Base-by-base conservation (phyloP, 2,113 vertebrate genomes). In the Ceuthmochares aereus region DNA sequence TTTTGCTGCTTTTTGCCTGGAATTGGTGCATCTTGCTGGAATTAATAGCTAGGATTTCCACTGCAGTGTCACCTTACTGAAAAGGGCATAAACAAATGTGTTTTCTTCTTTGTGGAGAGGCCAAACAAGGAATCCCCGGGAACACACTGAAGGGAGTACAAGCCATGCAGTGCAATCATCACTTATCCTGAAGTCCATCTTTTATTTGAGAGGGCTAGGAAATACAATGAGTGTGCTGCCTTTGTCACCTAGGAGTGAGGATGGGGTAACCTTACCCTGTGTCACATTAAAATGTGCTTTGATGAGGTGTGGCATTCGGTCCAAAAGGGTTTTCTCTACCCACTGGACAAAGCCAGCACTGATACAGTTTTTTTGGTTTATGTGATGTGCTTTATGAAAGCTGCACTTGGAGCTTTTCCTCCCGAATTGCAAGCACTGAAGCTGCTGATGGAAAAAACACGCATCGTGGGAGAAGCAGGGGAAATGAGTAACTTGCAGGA, bases 371-470 rank as follows among this genome's bases (percentile, higher is more conserved):
- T 43, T 64, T 60, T 68, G n/a, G 47, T 75, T 90, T 49, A 17
- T 1, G 0, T 69, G 52, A 45, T 18, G 60, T 43, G 36, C 18
- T 80, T 58, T 67, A 21, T 43, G 30, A 75, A 88, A 43, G 29
- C 52, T 0, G 0, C 2, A 0, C 27, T 25, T 45, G 12, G 47
- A 60, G 34, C n/a, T 56, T 84, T 75, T 70, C 56, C 45, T 72
- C 42, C 36, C 55, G 9, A 87, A 26, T 9, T 56, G 32, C 25
- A 34, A 29, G 11, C 13, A 2, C 14, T 19, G 40, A 45, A 75
- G 47, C 29, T 70, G 56, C 34, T 0, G 0, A 0, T 10, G 30
- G 49, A 36, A 20, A 56, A 37, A 58, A 15, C 0, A 0, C 18
- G 20, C 23, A 1, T 22, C 29, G 5, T 62, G 34, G 27, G n/a